A percentile compares a stretch with the other conserved stretches of the same genome.
Evolutionary conservation across 2,113 vertebrate species (phyloP).

Genomic region (Cyanoderma ruficeps): DNA sequence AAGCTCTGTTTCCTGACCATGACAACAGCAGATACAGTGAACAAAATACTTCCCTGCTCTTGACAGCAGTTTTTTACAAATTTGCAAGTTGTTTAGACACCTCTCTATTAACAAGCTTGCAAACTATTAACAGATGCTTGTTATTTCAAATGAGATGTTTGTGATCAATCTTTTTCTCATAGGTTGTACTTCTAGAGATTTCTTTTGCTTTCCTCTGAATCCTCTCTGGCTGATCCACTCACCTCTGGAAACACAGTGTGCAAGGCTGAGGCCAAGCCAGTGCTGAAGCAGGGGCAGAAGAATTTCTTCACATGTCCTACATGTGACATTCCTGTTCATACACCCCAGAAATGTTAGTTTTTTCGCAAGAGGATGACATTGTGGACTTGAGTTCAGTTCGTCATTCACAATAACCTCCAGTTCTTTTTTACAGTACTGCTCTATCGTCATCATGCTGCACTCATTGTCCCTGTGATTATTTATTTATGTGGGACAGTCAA

Average conservation of each 20-base stretch:
- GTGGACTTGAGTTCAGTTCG: slow-evolving; percentile 52
- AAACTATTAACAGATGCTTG: neutral
- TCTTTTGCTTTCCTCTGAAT: slow-evolving; percentile 28
- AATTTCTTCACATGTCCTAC: slow-evolving; percentile 14
- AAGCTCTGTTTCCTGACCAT: neutral
- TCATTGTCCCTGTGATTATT: slow-evolving; percentile 47
- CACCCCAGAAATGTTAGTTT: slow-evolving; percentile 49
- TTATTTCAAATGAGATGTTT: neutral
- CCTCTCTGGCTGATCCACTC: neutral
- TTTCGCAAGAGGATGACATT: slow-evolving; percentile 55
- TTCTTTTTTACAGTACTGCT: neutral
- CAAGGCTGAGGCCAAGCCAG: neutral
- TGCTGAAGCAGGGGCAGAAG: neutral
- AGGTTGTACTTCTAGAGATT: slow-evolving; percentile 1
- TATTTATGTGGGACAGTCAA: slow-evolving; percentile 35
- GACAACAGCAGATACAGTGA: neutral
- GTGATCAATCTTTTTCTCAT: neutral
- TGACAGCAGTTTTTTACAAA: neutral
- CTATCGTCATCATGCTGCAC: neutral
- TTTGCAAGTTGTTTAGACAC: neutral
- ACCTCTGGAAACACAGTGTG: neutral
- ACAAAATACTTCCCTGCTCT: neutral
- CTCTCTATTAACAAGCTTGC: neutral
- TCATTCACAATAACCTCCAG: slow-evolving; percentile 30
- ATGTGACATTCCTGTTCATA: slow-evolving; percentile 31